These are phyloP conservation scores for Pseudomugil gertrudae DNA, from an alignment of 2,797 vertebrate species.

Conservation along the genomic window DNA sequence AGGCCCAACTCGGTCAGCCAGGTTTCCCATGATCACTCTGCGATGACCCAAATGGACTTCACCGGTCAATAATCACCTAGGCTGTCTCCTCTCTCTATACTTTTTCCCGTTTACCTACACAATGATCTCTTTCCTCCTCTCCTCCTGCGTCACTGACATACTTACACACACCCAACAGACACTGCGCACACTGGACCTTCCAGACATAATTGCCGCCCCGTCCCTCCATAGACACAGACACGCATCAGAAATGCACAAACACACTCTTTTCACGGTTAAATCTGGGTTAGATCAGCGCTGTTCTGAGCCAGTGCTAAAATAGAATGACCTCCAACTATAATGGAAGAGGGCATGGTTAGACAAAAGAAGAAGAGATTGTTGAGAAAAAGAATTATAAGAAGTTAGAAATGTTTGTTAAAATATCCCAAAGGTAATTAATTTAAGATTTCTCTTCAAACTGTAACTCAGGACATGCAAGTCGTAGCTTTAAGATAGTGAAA, in stretches of 20 bases:
- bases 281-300: constrained; percentile 79
- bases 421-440: background rate
- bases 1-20: constrained; percentile 74
- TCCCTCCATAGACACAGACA: constrained; percentile 5
- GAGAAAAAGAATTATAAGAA: constrained; percentile 14
- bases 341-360: constrained; percentile 60
- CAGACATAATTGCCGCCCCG: constrained; percentile 46
- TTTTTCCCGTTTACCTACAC: constrained; percentile 49
- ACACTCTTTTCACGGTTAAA: constrained; percentile 58
- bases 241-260: constrained; percentile 22
- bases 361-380: constrained; percentile 41
- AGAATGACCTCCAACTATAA: constrained; percentile 71
- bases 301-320: constrained; percentile 79
- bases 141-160: constrained; percentile 72
- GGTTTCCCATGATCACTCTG: constrained; percentile 77
- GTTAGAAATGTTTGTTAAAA: background rate
- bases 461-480: background rate
- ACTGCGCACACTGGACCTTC: constrained; percentile 60
- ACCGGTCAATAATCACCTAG: constrained; percentile 31
- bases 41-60: constrained; percentile 47
- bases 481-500: background rate
- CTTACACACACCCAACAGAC: constrained; percentile 57
- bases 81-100: constrained; percentile 28
- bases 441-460: background rate
- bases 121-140: constrained; percentile 42